Base-by-base conservation (phyloP, 2,797 vertebrate species). In the Typhlichthys eigenmanni region DNA sequence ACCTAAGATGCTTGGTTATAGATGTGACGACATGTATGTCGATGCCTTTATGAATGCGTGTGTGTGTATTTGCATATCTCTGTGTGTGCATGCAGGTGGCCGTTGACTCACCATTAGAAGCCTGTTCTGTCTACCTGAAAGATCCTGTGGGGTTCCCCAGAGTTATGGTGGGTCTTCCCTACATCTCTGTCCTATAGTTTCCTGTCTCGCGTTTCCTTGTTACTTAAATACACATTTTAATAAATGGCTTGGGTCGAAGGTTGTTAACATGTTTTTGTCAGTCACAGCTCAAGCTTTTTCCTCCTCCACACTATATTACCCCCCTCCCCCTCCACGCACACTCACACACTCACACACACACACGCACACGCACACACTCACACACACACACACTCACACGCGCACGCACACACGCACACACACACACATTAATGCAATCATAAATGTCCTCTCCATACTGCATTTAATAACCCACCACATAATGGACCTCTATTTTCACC, bases 91-190 rank as follows among this genome's bases (percentile, higher is more conserved):
- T 64, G 13, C 58, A 98, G 96, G 94, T 94, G 62, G 94, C 89
- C 24, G 86, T 98, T 62, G 95, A 95, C 74, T 96, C 96, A 66
- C 93, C 95, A 0, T 76, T 92, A 0, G 93, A 96, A 2, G 82
- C 90, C 4, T 96, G 95, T 48, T 93, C 94, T 4, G 60, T 82
- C 54, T 98, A 98, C 72, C 89, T 97, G 82, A 92, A 92, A 16
- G 95, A 99, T 76, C 95, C 95, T 0, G 94, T 94, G 47, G 94
- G 92, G 53, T 98, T 94, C 75, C 94, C 95, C 70, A 95, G 91
- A 82, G 91, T 96, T 49, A 96, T 95, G 95, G 95, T 95, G 74
- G 87, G 92, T 66, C 24, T 56, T 50, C 38, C 34, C 47, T 43
- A n/a, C 8, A 29, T 58, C 14, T 59, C 56, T 63, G 46, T 54